These are phyloP conservation scores for Myopa tessellatipennis DNA, from an alignment of 2,888 invertebrate genomes.

Conservation along the genomic window DNA sequence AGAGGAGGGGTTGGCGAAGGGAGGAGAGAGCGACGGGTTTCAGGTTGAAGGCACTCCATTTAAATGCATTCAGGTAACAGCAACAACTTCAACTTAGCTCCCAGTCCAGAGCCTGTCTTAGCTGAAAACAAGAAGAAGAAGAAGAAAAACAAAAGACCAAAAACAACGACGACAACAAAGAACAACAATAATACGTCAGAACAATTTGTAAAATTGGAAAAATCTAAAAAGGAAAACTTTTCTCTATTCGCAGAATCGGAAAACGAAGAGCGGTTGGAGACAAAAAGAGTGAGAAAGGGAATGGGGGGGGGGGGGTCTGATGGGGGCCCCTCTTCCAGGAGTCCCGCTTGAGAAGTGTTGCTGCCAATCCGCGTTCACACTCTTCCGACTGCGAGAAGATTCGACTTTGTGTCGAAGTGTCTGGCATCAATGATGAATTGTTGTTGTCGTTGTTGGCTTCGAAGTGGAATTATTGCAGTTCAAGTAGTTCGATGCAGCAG, in stretches of 20 bases:
- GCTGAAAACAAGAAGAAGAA: no score
- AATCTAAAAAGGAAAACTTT: slow-evolving; percentile 31
- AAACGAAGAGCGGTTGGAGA: no score
- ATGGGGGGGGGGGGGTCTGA: no score
- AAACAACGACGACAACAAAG: not conserved
- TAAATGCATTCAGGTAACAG: no score
- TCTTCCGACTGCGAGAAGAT: not conserved
- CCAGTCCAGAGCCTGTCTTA: no score
- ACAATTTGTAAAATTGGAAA: slow-evolving; percentile 29
- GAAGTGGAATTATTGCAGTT: slow-evolving; percentile 36
- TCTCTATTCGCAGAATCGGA: not conserved
- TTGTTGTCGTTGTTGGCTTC: slow-evolving; percentile 26
- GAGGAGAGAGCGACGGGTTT: not conserved
- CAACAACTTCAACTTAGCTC: no score
- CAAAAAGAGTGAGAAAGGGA: no score
- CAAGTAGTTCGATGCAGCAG: slow-evolving; percentile 31
- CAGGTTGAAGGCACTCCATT: no score
- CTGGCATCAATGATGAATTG: slow-evolving; percentile 25
- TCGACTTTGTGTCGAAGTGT: slow-evolving; percentile 30
- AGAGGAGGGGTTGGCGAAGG: not conserved
- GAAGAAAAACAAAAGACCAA: no score
- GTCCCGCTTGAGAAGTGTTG: not conserved
- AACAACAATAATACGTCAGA: not conserved
- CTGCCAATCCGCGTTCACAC: not conserved
- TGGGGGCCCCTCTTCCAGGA: not conserved